Evolutionary conservation across 2,113 vertebrate species (phyloP), one percentile per base, ranked within the genome.

Genomic region (Cololabis saira): DNA sequence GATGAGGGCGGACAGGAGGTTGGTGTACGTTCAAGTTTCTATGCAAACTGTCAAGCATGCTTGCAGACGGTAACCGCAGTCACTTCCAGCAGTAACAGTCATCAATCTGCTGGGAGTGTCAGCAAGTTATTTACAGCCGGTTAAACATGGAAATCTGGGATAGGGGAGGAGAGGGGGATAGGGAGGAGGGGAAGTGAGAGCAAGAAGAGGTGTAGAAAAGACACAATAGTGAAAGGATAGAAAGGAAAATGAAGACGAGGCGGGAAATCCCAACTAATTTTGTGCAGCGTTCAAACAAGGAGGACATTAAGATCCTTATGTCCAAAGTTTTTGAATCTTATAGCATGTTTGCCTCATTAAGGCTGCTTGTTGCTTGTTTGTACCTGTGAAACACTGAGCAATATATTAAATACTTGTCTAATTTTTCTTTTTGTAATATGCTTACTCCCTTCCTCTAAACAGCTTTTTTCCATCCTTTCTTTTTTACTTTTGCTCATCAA

Each of bases 331-430:
- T 45, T 12, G 4, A 64, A 21, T 56, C 54, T 60, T 65, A 77
- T 37, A 18, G 12, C 14, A 2, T 64, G 30, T 50, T 44, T 5
- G 11, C 30, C 61, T 61, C 54, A 14, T 44, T 33, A 63, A 58
- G 52, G 78, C 50, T 64, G 54, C 73, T 84, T 79, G 63, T 84
- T 79, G 37, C 72, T 72, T 67, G 54, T 66, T 17, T 76, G 78
- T 65, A 59, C 37, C 71, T 65, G 58, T 21, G 55, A 80, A 53
- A 65, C 44, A 11, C 61, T 64, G 64, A 61, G 45, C 54, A 45
- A 62, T 21, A 58, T 8, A 60, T 52, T 58, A 74, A 72, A 45
- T 62, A 50, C 48, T 49, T 18, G 54, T 71, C 47, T 61, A 37
- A 54, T 71, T 62, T 61, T 67, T 61, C 50, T 48, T 33, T 48